Base-by-base conservation (phyloP, 2,888 invertebrate genomes). In the Calameuta idolon region DNA sequence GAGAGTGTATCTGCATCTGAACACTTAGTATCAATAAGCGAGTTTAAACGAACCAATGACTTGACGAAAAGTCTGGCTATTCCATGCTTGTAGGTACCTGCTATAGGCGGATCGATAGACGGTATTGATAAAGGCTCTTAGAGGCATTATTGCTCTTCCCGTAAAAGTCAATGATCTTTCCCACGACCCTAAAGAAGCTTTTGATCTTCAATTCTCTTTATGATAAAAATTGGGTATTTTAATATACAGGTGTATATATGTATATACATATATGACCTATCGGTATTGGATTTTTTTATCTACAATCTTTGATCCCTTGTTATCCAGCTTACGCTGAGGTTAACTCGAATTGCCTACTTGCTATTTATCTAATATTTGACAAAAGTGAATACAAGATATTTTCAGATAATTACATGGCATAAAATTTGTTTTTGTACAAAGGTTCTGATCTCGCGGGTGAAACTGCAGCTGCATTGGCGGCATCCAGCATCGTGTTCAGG, bases 401-500 rank as follows among this genome's bases (percentile, higher is more conserved):
- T 40, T 40, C 15, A 55, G 55, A 23, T 55, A 9, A 2, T 55
- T 23, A 9, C 5, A 2, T 15, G 9, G 23, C 2, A 23, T 9
- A 23, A 55, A 2, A 55, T 2, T 23, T 55, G 5, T 9, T 55
- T 55, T 55, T 23, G 9, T 2, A 55, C 9, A 2, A 23, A 92
- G 94, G 94, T 40, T 93, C 94, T 1, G 94, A 94, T 85, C 86
- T 94, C 30, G 94, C 94, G 1, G 94, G 93, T 1, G 94, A 94
- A 86, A 93, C 93, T 0, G 93, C 94, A 0, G 94, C 94, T 0
- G 93, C 94, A 5, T 89, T 94, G 75, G 93, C 94, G 1, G 93
- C 94, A 0, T 92, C 93, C 3, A 93, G 93, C 77, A 86, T 94
- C 23, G 92, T 93, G 1, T 94, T 94, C 80, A 90, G 89, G 15